Base-by-base conservation (phyloP, 2,113 vertebrate species). In the Brachionichthys hirsutus region DNA sequence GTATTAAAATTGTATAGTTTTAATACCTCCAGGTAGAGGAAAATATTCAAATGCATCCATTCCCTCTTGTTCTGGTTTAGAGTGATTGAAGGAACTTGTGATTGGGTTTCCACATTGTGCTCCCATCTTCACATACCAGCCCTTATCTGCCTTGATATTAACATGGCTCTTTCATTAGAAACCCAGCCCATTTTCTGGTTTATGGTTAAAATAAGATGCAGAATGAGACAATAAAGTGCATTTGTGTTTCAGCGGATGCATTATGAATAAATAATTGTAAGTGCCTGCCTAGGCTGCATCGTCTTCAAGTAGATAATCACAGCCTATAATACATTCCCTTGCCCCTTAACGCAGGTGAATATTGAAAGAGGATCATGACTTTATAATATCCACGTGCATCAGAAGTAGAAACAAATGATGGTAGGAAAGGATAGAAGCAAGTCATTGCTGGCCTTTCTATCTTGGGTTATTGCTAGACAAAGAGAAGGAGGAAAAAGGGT, bases 81-180 rank as follows among this genome's bases (percentile, higher is more conserved):
- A 83, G 84, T 95, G 95, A 97, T 94, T 97, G 94, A 96, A 97
- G 89, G 94, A 93, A 94, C 90, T 94, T 94, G 93, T 94, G 94
- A 96, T 97, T 94, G 93, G 88, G 92, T 94, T 96, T 95, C 92
- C 91, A 94, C 91, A 90, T 77, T 72, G 84, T 91, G 92, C 94
- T 92, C 91, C 89, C 92, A 80, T 94, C 94, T 93, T 89, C 84
- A 82, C 85, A 85, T 59, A 84, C 89, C 90, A 83, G 78, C 88
- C 89, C 90, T 89, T 89, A 93, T 93, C 89, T 80, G 83, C 91
- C 93, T 91, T 93, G 93, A 94, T 94, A 94, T 94, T 95, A 95
- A 97, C 93, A 95, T 72, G 89, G 90, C 92, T 94, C 92, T 94
- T 92, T 94, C 94, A 95, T 95, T 94, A 95, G 92, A 93, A 85